phyloP scores from a whole-genome alignment of 2,113 vertebrate species.

The Nerophis ophidion region DNA sequence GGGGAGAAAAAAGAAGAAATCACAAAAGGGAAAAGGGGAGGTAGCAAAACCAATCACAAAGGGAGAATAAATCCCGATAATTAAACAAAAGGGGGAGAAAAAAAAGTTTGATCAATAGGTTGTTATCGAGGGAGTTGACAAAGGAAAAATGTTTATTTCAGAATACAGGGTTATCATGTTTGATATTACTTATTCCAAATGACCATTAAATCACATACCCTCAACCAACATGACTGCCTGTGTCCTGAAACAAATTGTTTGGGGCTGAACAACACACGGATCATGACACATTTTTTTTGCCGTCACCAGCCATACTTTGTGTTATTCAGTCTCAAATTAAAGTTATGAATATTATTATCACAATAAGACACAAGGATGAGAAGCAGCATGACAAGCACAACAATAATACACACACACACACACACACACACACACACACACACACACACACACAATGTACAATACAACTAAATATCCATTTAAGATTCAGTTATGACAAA shows the following conservation, averaged over 20 bases:
- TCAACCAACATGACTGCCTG: conserved; percentile 14
- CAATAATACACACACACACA: conserved; percentile 13
- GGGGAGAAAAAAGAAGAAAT: conserved; percentile 27
- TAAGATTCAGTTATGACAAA: neutral
- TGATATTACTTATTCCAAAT: neutral
- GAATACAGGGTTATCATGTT: conserved; percentile 30
- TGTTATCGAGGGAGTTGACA: conserved; percentile 27
- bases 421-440: neutral
- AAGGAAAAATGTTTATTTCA: conserved; percentile 32
- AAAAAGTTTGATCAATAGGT: conserved; percentile 53
- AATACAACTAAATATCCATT: neutral
- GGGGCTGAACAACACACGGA: conserved; percentile 36
- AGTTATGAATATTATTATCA: conserved; percentile 26
- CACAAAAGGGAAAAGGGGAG: conserved; percentile 55
- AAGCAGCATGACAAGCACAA: conserved; percentile 15
- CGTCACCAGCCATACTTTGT: conserved; percentile 6
- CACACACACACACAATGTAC: neutral
- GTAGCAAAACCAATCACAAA: conserved; percentile 60
- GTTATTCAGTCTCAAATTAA: conserved; percentile 41
- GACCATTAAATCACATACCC: neutral
- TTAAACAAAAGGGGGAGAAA: conserved; percentile 6
- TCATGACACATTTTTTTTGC: neutral
- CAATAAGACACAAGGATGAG: conserved; percentile 26
- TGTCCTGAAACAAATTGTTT: conserved; percentile 40
- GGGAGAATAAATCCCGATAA: conserved; percentile 57